Evolutionary conservation across 2,113 vertebrate species (phyloP), one percentile per base, ranked within the genome.

Genomic region (Addax nasomaculatus): DNA sequence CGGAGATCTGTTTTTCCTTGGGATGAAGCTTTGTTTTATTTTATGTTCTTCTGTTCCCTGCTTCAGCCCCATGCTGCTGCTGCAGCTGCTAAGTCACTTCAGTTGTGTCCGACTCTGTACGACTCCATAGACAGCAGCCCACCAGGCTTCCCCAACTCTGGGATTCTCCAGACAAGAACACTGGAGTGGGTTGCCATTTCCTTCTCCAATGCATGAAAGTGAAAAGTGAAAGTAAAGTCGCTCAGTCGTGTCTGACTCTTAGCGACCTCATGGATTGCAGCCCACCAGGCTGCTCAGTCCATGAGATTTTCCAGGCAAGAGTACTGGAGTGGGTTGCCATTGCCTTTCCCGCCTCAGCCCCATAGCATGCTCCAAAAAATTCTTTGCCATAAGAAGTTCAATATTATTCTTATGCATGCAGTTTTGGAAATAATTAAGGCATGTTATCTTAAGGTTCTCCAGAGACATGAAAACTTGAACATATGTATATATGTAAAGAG

Each of bases 111-210:
- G 3, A 47, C 47, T 47, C 12, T 47, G 47, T 47, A 3, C 11
- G 1, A 47, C 0, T 12, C 47, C 47, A 47, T 47, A 47, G 47
- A 47, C 1, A 0, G 47, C 47, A 47, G 47, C 11, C 47, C 2
- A 47, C 47, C 47, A 47, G 47, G 47, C 47, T 47, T 47, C 47
- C 47, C 47, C 47, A 47, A 47, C 47, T 12, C 47, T 47, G 47
- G 47, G 47, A 47, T 47, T 47, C 47, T 47, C 47, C 47, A 47
- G 47, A 11, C 47, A 47, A 47, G 47, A 47, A 13, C 47, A 47
- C 47, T 1, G 12, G 47, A 47, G 47, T 47, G 47, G 47, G 47
- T 47, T 47, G 47, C 47, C 47, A 47, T 47, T 47, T 47, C 47
- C 47, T 47, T 47, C 47, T 47, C 47, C 47, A 47, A 13, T 47